phyloP scores from a whole-genome alignment of 2,797 vertebrate species.

The Poecilia wingei region DNA sequence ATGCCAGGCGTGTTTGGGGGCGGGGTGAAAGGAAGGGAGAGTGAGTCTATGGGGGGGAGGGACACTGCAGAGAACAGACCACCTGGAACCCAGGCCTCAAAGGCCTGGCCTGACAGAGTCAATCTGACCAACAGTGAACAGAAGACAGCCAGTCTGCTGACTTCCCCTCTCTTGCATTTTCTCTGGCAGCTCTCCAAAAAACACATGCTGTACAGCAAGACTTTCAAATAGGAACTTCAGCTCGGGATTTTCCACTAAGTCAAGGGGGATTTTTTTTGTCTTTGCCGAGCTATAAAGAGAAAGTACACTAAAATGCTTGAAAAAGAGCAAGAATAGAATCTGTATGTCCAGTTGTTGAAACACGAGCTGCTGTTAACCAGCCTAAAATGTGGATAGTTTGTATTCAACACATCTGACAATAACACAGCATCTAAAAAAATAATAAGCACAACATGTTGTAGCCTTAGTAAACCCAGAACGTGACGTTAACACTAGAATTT shows the following conservation, averaged over 20 bases:
- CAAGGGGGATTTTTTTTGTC: slow-evolving; percentile 42
- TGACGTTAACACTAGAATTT: not conserved
- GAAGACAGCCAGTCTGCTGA: slow-evolving; percentile 79
- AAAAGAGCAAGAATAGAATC: slow-evolving; percentile 23
- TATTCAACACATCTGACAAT: not conserved
- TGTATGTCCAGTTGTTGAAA: not conserved
- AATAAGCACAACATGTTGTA: not conserved
- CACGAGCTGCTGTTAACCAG: slow-evolving; percentile 13
- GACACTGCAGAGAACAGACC: slow-evolving; percentile 55
- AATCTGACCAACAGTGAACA: slow-evolving; percentile 73
- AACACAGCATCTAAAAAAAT: not conserved
- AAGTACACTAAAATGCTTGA: slow-evolving; percentile 58
- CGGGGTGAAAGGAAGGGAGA: slow-evolving; percentile 13
- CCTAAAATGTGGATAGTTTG: not conserved
- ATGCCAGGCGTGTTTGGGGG: slow-evolving; percentile 66
- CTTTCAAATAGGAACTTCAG: slow-evolving; percentile 69
- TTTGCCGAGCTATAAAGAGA: slow-evolving; percentile 35
- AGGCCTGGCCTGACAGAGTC: slow-evolving; percentile 69
- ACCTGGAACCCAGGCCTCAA: slow-evolving; percentile 76
- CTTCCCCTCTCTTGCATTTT: slow-evolving; percentile 73
- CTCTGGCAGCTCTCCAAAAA: slow-evolving; percentile 77
- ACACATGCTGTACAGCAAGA: slow-evolving; percentile 65
- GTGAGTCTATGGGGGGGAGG: not conserved
- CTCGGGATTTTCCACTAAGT: slow-evolving; percentile 78
- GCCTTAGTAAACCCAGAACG: not conserved